Evolutionary conservation across 2,888 invertebrate species (phyloP), one percentile per base, ranked within the genome.

Genomic region (Vandiemenella viatica): DNA sequence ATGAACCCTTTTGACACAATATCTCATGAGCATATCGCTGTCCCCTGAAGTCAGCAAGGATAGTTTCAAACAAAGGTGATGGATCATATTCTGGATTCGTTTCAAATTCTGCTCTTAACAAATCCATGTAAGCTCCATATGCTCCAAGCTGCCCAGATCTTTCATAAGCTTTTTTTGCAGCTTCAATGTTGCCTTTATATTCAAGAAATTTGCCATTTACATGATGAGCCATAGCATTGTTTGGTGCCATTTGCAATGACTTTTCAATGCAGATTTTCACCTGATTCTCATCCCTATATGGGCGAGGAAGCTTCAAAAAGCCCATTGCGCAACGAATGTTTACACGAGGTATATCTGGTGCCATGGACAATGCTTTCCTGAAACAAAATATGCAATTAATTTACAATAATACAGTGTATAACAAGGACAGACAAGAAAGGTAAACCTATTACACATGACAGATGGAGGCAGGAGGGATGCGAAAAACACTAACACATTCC

Each of bases 151-250:
- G 23, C 6, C 26, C 48, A 23, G 48, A 17, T n/a, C 15, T 42
- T 19, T 42, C 20, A 13, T 42, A 48, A 48, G 22, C 23, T 26
- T 23, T 41, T 15, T 48, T 43, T 18, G 48, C 48, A 32, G 22
- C 5, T 3, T 23, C n/a, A 18, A 18, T 2, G n/a, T n/a, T n/a
- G n/a, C n/a, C n/a, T n/a, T n/a, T n/a, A n/a, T n/a, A n/a, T n/a
- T n/a, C n/a, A n/a, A n/a, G n/a, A n/a, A n/a, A n/a, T n/a, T n/a
- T n/a, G n/a, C 48, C 50, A 4, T 38, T 37, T 8, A 42, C 37
- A 41, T 50, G 50, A 18, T 50, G 44, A 10, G 42, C 48, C 51
- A 51, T 51, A 13, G 46, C 19, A 26, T 49, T 51, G 10, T 49
- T 43, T 10, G 51, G 51, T 1, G 51, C 51, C 1, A 43, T 18